Base-by-base conservation (phyloP, 2,797 vertebrate genomes). In the Propithecus deckenii region DNA sequence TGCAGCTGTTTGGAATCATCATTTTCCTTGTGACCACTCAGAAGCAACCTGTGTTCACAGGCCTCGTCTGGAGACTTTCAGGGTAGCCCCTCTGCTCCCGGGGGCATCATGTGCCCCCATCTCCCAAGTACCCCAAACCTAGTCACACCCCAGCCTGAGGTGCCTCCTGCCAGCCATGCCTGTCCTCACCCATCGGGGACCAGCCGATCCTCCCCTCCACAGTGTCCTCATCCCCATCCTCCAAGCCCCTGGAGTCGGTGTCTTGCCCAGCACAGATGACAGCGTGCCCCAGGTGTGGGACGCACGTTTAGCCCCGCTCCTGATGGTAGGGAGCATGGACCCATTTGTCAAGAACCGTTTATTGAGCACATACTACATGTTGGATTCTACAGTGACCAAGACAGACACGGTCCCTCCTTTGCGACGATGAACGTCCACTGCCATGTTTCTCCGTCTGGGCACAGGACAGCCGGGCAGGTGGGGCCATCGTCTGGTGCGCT, bases 291-390 rank as follows among this genome's bases (percentile, higher is more conserved):
- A 4, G 10, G 5, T 11, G 38, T 11, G 7, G 43, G 38, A 78
- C 18, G 52, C n/a, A 6, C 1, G 1, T 30, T 7, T 8, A 18
- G 28, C 32, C 15, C 2, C 0, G 28, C 15, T n/a, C 35, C 74
- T 12, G 15, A 4, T 10, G 43, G 35, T 50, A 2, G 9, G 4
- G 4, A 25, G 2, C 25, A 5, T 15, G 17, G 0, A 0, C 43
- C 52, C 17, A 2, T 6, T 14, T 20, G 9, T 52, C 28, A 4
- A 50, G 80, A 59, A 28, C 67, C 25, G 0, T 46, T 67, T 35
- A 25, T 7, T 9, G 15, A 75, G 59, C 52, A 18, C 0, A 2
- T 10, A 5, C 74, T 20, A 0, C 2, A 1, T 12, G 55, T 2
- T 38, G 18, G 30, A 43, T 15, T 5, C 12, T 17, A 38, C 9